Evolutionary conservation across 2,888 invertebrate species (phyloP).

Genomic region (Chrysomela aeneicollis): DNA sequence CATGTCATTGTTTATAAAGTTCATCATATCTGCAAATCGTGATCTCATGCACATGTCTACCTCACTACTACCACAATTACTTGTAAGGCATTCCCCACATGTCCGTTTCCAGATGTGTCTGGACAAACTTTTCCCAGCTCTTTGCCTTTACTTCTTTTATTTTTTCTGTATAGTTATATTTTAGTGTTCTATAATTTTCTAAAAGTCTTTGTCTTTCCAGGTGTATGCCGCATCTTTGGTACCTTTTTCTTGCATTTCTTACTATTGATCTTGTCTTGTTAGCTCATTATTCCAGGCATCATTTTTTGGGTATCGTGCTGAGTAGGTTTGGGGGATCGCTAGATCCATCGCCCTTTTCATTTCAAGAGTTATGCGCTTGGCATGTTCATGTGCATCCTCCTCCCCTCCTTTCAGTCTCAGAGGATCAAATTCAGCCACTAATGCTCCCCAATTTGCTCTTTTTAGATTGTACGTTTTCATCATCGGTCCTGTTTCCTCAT

Average conservation of each 20-base stretch:
- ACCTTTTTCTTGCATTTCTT: too few species aligned
- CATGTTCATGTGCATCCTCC: too few species aligned
- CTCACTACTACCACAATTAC: too few species aligned
- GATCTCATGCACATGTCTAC: background rate
- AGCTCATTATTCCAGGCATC: background rate
- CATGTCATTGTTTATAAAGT: background rate
- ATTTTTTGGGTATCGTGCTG: background rate
- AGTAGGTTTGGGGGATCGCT: background rate
- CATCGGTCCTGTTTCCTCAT: background rate
- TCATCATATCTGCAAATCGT: background rate
- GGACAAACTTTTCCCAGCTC: conserved; percentile 6
- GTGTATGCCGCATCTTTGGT: too few species aligned
- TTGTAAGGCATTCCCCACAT: too few species aligned
- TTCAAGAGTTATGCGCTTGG: too few species aligned
- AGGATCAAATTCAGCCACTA: too few species aligned
- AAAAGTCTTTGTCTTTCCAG: conserved; percentile 1
- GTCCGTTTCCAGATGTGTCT: background rate
- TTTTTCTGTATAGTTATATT: background rate
- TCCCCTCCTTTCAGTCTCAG: too few species aligned
- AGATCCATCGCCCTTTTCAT: background rate
- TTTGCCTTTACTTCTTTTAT: conserved; percentile 3
- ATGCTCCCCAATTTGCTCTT: conserved; percentile 8
- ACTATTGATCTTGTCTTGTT: too few species aligned
- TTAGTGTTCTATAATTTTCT: background rate
- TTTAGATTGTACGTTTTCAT: conserved; percentile 1